Conservation (phyloP, 2,888 invertebrate species). For the Phortica okadai region DNA sequence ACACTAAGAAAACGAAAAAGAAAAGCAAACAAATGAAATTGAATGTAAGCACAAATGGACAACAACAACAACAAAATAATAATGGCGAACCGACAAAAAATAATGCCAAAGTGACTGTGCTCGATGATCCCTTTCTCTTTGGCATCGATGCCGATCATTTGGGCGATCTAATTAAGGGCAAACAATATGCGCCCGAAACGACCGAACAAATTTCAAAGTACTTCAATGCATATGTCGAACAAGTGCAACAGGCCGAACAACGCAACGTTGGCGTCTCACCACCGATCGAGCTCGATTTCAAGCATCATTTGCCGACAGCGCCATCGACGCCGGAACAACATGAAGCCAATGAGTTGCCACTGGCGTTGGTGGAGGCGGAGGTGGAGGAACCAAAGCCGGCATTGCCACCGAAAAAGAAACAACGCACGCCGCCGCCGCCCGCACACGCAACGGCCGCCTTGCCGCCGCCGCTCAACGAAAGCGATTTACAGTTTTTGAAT, state of each 20-base stretch:
- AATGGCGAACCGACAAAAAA: conserved; percentile 66
- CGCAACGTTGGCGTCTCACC: conserved; percentile 44
- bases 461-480: conserved; percentile 70
- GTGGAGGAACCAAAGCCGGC: conserved; percentile 63
- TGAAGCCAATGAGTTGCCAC: conserved; percentile 32
- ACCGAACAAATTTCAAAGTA: conserved; percentile 71
- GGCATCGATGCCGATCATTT: conserved; percentile 74
- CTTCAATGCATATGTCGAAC: conserved; percentile 60
- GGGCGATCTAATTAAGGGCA: conserved; percentile 67
- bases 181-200: conserved; percentile 56
- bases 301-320: conserved; percentile 53
- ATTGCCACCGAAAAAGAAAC: conserved; percentile 70
- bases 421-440: conserved; percentile 50
- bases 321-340: conserved; percentile 42
- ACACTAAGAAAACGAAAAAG: conserved; percentile 33
- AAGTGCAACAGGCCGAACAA: conserved; percentile 42
- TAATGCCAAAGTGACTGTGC: conserved; percentile 75
- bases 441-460: conserved; percentile 43
- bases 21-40: conserved; percentile 21
- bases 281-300: conserved; percentile 46
- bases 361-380: neutral
- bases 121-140: conserved; percentile 76
- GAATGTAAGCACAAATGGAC: neutral
- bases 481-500: conserved; percentile 75
- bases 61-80: conserved; percentile 37